Conservation (phyloP, 2,113 vertebrate species). For the Todiramphus chloris region DNA sequence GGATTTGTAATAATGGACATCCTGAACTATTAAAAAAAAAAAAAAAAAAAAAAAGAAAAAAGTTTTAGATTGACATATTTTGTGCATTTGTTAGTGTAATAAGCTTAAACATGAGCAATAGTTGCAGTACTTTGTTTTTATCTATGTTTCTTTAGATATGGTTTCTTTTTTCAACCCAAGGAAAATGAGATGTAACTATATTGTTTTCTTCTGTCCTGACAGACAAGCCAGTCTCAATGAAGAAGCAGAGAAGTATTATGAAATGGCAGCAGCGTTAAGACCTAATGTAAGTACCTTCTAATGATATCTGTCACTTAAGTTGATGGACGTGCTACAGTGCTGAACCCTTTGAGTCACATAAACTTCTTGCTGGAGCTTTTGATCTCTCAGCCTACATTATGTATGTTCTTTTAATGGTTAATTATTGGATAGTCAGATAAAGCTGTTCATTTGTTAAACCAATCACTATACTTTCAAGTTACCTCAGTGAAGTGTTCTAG, state of each 20-base stretch:
- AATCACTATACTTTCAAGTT: background rate
- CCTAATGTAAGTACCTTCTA: conserved; percentile 89
- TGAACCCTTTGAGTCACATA: background rate
- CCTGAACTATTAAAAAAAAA: background rate
- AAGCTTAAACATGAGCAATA: background rate
- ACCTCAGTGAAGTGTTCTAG: background rate
- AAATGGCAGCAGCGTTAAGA: conserved; percentile 90
- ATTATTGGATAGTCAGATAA: background rate
- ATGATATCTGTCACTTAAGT: conserved; percentile 10
- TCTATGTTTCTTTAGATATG: background rate
- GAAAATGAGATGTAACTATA: background rate
- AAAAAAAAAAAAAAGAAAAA: too few relatives aligned
- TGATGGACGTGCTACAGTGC: background rate
- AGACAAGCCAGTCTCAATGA: conserved; percentile 98
- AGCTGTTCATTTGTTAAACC: background rate
- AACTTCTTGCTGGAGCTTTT: background rate
- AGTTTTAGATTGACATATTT: too few relatives aligned
- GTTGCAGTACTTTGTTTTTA: background rate
- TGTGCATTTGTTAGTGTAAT: background rate
- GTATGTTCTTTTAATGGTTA: background rate
- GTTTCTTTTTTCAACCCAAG: background rate
- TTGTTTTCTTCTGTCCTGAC: background rate
- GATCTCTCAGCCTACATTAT: background rate
- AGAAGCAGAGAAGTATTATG: conserved; percentile 93
- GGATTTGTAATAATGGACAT: background rate